Evolutionary conservation across 2,113 vertebrate genomes (phyloP).

Genomic region (Tauraco erythrolophus): DNA sequence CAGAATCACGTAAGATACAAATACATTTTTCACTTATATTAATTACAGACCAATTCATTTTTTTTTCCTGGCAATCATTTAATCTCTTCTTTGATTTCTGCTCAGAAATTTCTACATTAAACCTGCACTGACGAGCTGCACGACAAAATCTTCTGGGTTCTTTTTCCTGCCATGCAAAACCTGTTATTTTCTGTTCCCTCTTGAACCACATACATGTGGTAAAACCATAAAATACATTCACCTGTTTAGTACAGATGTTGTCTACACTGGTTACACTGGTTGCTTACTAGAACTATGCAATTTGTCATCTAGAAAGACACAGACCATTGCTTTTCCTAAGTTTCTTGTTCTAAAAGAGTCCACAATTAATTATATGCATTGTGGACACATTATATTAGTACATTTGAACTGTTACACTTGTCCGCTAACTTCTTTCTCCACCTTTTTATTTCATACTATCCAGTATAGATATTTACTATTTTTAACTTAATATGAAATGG

Average conservation of each 20-base stretch:
- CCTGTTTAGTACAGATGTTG: not conserved
- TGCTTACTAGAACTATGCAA: not conserved
- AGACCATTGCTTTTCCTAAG: not conserved
- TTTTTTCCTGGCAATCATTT: not conserved
- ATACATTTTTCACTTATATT: not conserved
- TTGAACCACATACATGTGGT: not conserved
- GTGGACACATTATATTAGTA: too few species aligned
- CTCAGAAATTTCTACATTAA: not conserved
- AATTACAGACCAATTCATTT: not conserved
- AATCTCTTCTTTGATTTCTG: not conserved
- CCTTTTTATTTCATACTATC: not conserved
- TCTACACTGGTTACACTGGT: not conserved
- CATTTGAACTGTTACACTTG: not conserved
- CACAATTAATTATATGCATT: not conserved
- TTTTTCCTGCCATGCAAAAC: not conserved
- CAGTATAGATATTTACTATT: not conserved
- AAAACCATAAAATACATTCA: not conserved
- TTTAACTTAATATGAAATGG: not conserved
- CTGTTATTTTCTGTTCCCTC: not conserved
- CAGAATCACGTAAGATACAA: not conserved
- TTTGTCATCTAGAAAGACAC: not conserved
- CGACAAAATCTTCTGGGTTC: not conserved
- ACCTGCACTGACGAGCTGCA: not conserved
- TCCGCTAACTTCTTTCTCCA: not conserved
- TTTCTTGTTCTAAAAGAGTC: not conserved